Base-by-base conservation (phyloP, 2,113 vertebrate genomes). In the Turnix velox region DNA sequence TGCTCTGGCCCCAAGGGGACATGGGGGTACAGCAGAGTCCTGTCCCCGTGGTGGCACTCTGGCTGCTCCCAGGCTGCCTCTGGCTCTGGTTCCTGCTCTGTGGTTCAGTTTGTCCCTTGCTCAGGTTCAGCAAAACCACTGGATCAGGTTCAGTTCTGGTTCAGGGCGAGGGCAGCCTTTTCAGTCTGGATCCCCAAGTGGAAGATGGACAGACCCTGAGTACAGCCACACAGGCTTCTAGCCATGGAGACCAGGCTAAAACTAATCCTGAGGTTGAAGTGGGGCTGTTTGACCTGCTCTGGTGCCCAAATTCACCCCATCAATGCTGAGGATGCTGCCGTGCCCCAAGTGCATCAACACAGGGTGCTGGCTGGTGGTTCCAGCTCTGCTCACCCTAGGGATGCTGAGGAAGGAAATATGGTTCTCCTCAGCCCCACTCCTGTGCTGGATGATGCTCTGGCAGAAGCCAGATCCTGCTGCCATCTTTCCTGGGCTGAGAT, bases 261-360 rank as follows among this genome's bases (percentile, higher is more conserved):
- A 58, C 0, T 1, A 54, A 4, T 37, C 1, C 0, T 1, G 17
- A 13, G 15, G 14, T 4, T n/a, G 35, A 14, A 30, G 7, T 3
- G 0, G 75, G 48, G 20, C 37, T 40, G 14, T n/a, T 27, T 14
- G 30, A 43, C 12, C 28, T 1, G 0, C 54, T 0, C 0, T 4
- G 19, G 10, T 46, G 16, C 66, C 54, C 71, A 65, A 8, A 79
- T 15, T 65, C 37, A 11, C 51, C 79, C 24, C 16, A 16, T 58
- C 73, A 6, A n/a, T n/a, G n/a, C n/a, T 1, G 2, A 9, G 5
- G 31, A 8, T n/a, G 42, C 69, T n/a, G n/a, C 51, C 66, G 42
- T 39, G 54, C 45, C 63, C 7, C 1, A 37, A 30, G 17, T 7
- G 7, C 84, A 58, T 4, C 61, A 33, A 5, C 40, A 16, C 25